Base-by-base conservation (phyloP, 2,888 invertebrate genomes). In the Argynnis bischoffii region DNA sequence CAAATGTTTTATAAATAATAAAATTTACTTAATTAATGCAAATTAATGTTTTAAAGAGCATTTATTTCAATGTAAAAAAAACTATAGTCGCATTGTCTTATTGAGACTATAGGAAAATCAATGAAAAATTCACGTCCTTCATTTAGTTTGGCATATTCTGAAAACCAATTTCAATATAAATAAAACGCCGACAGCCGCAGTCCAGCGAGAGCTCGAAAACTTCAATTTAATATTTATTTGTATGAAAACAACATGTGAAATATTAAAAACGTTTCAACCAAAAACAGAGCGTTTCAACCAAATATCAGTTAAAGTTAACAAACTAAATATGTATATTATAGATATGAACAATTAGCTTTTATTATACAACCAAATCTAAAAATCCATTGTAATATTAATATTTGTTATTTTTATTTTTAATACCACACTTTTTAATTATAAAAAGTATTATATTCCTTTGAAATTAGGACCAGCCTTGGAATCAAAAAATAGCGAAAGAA, bases 161-260 rank as follows among this genome's bases (percentile, higher is more conserved):
- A 60, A 60, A 60, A 31, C 31, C 60, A 60, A 55, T 60, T 60
- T 48, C 50, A 16, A 60, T 51, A 31, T 60, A 35, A 60, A 60
- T 51, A 60, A 51, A 60, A 31, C 26, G 60, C 8, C 60, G 50
- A 50, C 60, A 50, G n/a, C 60, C 50, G 14, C 60, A 60, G 50
- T 48, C 60, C 60, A 60, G 35, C 16, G 60, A 60, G 50, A 51
- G 31, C 60, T 60, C 35, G 35, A 51, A 31, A 60, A 60, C 8
- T 60, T 50, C 35, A 51, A 51, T 60, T 60, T 60, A 51, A 60
- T 31, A 14, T 60, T 51, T 60, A 51, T 60, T 18, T 35, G 13
- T 35, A 51, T 50, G 51, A 18, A 60, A 50, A 50, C 48, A 50
- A 60, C 48, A 15, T 31, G 50, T 21, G n/a, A 50, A 60, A 51